Evolutionary conservation across 2,113 vertebrate species (phyloP), one percentile per base, ranked within the genome.

Genomic region (Piaya cayana): DNA sequence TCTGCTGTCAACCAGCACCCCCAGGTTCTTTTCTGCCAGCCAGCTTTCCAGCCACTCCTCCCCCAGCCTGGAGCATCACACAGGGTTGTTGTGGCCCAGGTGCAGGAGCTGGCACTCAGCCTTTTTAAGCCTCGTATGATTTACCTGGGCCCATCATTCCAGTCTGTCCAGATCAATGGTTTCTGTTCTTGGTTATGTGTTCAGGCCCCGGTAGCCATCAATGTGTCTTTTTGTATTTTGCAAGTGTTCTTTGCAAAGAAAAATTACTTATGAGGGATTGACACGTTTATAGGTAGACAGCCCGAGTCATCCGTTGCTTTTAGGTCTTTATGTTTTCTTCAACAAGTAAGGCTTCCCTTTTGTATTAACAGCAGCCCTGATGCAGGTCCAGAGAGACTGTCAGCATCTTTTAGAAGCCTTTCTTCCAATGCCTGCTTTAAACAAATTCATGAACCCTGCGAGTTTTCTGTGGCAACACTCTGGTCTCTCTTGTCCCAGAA

Each of bases 401-500:
- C 63, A 39, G 72, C 47, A 84, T 10, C 55, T 56, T 9, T n/a
- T 59, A 52, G 32, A 52, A 68, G 63, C 12, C 42, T 71, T 52
- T 86, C 72, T 60, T 74, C 72, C 56, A 74, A 4, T 64, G 70
- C 29, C 36, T 56, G 12, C 85, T 95, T 95, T 58, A 86, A 94
- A 94, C 39, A 83, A 88, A 95, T 72, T 55, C 56, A 32, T 25
- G 21, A 90, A 86, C 13, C 5, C 30, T 82, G 9, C 8, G 74
- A 90, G 53, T 84, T 93, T 93, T 95, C 76, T 78, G 72, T 56
- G 25, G 67, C 82, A 94, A 88, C 26, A 52, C 37, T 69, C 42
- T 10, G 47, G 52, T 92, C 60, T 63, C 49, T 68, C 65, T 83
- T 53, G 94, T 79, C 92, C 92, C 95, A 96, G 96, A 97, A 97